Evolutionary conservation across 2,113 vertebrate species (phyloP), one percentile per base, ranked within the genome.

Genomic region (Grantiella picta): DNA sequence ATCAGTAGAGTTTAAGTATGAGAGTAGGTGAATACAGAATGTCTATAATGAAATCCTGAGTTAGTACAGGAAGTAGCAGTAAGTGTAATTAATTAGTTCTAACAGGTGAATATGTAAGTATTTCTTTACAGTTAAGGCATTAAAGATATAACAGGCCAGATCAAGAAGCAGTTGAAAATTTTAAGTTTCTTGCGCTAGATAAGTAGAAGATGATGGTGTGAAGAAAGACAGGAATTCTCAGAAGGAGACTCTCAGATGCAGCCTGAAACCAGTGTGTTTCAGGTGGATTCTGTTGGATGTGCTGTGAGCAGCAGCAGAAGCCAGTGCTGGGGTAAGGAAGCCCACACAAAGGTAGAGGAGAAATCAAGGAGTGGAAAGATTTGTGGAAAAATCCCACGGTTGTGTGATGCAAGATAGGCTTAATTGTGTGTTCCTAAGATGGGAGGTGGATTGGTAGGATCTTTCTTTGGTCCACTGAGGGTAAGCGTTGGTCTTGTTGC

Each of bases 401-500:
- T n/a, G 22, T 36, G 5, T n/a, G 33, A 19, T 4, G 9, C 2
- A 7, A n/a, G 66, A 25, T 0, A 15, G 65, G 18, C 5, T 36
- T 21, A 17, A 4, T 24, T 42, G 28, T 63, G 40, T 8, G 15
- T 22, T 40, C 35, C 14, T 25, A 2, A 61, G 52, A 11, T 15
- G 21, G 28, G 59, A 69, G 18, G 5, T 40, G 33, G 9, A 7
- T 59, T 66, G 28, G 20, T 64, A n/a, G 10, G 15, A 9, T 50
- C 68, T 52, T 45, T 1, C 0, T 63, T 53, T 29, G n/a, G 28
- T 66, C 24, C 4, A 0, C 3, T 22, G 19, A 24, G 35, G 36
- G 40, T 1, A 2, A 18, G 14, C 15, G 8, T 50, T 65, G 59
- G 25, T 69, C 42, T n/a, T n/a, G 16, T 31, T 73, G 36, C 40